Evolutionary conservation across 2,888 invertebrate genomes (phyloP).

Genomic region (Pachliopta kotzebuea): DNA sequence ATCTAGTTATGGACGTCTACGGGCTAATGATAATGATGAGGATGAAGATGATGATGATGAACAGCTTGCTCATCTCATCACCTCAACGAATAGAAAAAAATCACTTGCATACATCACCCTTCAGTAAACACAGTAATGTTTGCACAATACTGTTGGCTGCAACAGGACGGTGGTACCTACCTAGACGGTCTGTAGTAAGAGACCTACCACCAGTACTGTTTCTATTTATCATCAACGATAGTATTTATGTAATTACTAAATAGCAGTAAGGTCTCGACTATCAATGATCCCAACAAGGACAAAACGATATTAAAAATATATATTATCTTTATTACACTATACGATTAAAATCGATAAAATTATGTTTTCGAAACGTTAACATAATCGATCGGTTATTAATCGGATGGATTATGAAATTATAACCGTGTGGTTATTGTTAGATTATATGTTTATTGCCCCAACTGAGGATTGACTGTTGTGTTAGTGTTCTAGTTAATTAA

Average conservation of each 20-base stretch:
- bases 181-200: too few relatives aligned
- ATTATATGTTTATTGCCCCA: constrained; percentile 1
- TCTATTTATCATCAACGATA: too few relatives aligned
- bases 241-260: not conserved
- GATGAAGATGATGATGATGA: too few relatives aligned
- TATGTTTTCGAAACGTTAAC: not conserved
- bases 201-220: too few relatives aligned
- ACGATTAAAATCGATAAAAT: not conserved
- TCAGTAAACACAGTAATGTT: too few relatives aligned
- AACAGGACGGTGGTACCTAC: too few relatives aligned
- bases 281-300: not conserved
- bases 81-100: too few relatives aligned
- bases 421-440: constrained; percentile 1
- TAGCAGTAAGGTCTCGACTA: not conserved
- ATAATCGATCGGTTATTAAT: not conserved
- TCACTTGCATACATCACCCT: too few relatives aligned
- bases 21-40: too few relatives aligned
- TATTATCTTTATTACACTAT: not conserved
- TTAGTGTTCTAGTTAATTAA: not conserved
- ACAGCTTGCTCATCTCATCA: too few relatives aligned
- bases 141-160: too few relatives aligned
- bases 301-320: not conserved
- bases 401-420: not conserved
- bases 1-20: too few relatives aligned
- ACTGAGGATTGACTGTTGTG: not conserved